These are phyloP conservation scores for Parus major DNA, from an alignment of 2,113 vertebrate genomes.

Conservation along the genomic window DNA sequence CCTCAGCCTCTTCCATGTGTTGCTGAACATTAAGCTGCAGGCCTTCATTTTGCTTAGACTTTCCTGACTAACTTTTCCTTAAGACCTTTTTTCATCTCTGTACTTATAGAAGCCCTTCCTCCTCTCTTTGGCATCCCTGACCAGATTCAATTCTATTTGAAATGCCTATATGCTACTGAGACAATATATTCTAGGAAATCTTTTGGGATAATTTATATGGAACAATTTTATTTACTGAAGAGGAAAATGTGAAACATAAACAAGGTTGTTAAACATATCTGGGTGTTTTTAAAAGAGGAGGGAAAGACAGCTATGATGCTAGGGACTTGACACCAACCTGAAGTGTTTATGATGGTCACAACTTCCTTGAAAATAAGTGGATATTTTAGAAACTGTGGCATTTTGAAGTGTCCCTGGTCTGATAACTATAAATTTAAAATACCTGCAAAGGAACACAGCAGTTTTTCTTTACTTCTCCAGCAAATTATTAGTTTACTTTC, in stretches of 20 bases:
- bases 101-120: background rate
- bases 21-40: background rate
- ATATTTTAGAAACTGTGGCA: background rate
- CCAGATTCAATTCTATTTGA: background rate
- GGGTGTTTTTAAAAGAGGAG: background rate
- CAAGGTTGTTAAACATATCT: background rate
- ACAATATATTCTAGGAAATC: background rate
- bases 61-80: background rate
- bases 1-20: rapidly evolving
- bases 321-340: background rate
- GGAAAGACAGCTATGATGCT: background rate
- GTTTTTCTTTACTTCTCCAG: slow-evolving; percentile 26
- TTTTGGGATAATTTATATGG: background rate
- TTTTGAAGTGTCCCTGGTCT: background rate
- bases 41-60: background rate
- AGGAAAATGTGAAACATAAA: background rate
- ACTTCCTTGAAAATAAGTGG: background rate
- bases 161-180: background rate
- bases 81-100: background rate
- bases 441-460: slow-evolving; percentile 15
- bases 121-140: background rate
- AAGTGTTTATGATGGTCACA: background rate
- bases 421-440: background rate
- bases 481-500: slow-evolving; percentile 37
- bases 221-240: slow-evolving; percentile 26